These are phyloP conservation scores for Leptinotarsa defecta DNA, from an alignment of 1,140 invertebrate species.

Conservation along the genomic window DNA sequence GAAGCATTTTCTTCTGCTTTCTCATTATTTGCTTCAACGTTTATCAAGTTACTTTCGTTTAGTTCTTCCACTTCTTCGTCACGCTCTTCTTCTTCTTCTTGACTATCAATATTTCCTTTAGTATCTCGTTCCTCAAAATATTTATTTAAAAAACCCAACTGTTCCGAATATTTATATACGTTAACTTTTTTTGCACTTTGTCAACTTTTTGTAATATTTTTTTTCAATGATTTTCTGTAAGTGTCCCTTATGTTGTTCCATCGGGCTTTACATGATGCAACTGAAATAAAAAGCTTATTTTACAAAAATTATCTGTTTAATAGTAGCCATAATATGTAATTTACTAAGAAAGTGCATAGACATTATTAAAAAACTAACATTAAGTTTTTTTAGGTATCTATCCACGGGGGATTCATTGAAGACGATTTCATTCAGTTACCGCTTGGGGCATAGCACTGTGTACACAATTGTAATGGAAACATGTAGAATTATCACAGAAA, in stretches of 20 bases:
- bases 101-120: conserved; percentile 13
- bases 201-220: conserved; percentile 11
- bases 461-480: conserved; percentile 46
- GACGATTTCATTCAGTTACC: conserved; percentile 46
- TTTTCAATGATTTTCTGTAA: conserved; percentile 25
- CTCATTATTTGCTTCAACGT: neutral
- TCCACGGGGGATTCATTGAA: conserved; percentile 34
- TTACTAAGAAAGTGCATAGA: neutral
- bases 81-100: neutral
- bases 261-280: conserved; percentile 11
- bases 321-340: no score
- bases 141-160: conserved; percentile 23
- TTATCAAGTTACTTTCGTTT: neutral
- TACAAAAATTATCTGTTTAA: neutral
- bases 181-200: conserved; percentile 18
- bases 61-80: neutral
- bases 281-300: conserved; percentile 12
- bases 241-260: conserved; percentile 16
- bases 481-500: conserved; percentile 41
- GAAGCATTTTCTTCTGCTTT: neutral
- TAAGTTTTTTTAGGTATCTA: conserved; percentile 12
- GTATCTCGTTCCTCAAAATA: conserved; percentile 20
- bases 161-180: conserved; percentile 25
- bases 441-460: conserved; percentile 42
- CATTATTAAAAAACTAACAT: conserved; percentile 3